Percentiles rank a stretch among this genome's conserved stretches.
These are phyloP conservation scores for Eumeta japonica DNA, from an alignment of 1,140 invertebrate species.

Conservation along the genomic window DNA sequence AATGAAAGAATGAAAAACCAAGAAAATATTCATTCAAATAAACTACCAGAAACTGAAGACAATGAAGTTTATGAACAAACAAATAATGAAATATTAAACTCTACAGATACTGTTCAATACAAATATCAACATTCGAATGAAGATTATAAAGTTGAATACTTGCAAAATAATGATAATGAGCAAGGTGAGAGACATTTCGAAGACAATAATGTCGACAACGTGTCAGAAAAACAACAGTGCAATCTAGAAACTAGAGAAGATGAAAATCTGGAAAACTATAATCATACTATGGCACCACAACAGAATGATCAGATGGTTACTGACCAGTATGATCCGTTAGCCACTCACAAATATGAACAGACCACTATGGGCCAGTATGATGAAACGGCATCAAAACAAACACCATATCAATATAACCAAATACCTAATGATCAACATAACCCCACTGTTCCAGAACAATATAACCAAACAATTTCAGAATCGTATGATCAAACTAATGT, in stretches of 20 bases:
- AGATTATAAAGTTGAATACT: too few species aligned
- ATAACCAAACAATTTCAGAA: not conserved
- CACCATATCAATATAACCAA: not conserved
- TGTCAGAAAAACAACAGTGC: not conserved
- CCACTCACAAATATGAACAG: not conserved
- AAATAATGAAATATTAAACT: too few species aligned
- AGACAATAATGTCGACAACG: not conserved
- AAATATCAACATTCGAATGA: not conserved
- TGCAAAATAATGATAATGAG: not conserved
- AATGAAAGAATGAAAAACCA: too few species aligned
- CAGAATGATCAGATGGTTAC: too few species aligned
- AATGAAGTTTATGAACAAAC: too few species aligned
- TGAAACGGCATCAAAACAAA: not conserved
- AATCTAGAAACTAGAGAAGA: not conserved
- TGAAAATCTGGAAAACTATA: not conserved
- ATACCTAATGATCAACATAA: too few species aligned
- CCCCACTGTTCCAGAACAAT: not conserved
- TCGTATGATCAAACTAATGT: too few species aligned
- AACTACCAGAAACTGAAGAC: too few species aligned
- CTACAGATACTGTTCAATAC: not conserved
- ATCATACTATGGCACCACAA: too few species aligned
- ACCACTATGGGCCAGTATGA: not conserved
- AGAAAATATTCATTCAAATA: too few species aligned
- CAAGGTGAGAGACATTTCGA: not conserved
- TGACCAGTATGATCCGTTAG: too few species aligned